Conservation (phyloP, 2,797 vertebrate species). For the Spondyliosoma cantharus region DNA sequence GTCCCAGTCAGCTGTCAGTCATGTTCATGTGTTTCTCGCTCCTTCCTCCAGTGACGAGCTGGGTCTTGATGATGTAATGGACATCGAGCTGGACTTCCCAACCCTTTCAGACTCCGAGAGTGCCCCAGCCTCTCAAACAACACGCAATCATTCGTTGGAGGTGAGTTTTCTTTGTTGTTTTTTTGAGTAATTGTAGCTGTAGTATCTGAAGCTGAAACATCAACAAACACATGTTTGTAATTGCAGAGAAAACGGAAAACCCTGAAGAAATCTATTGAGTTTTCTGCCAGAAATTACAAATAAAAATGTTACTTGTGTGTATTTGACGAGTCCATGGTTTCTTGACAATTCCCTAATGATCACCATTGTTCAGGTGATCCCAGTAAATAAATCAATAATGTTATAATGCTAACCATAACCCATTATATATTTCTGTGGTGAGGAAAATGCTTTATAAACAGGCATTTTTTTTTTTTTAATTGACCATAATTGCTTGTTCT, state of each 20-base stretch:
- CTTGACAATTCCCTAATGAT: not conserved
- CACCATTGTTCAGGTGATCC: no score
- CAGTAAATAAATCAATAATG: no score
- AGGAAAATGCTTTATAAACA: not conserved
- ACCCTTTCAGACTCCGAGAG: conserved; percentile 74
- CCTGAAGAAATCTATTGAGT: not conserved
- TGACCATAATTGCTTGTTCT: conserved; percentile 18
- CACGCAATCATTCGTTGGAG: conserved; percentile 44
- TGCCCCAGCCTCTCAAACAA: conserved; percentile 2
- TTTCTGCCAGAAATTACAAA: not conserved
- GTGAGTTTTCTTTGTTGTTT: conserved; percentile 60
- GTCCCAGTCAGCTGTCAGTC: not conserved
- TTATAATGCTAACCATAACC: no score
- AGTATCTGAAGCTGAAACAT: not conserved
- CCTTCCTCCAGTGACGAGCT: conserved; percentile 84
- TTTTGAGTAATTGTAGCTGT: not conserved
- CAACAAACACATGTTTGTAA: not conserved
- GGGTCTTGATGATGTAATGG: conserved; percentile 90
- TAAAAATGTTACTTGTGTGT: no score
- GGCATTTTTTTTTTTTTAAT: not conserved
- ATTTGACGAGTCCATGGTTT: not conserved
- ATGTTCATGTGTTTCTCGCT: not conserved
- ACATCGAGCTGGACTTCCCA: conserved; percentile 87
- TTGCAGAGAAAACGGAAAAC: not conserved
- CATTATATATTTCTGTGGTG: no score